phyloP scores from a whole-genome alignment of 30 jellyfish, hydroid and myxozoan species.

The Hydractinia echinata region DNA sequence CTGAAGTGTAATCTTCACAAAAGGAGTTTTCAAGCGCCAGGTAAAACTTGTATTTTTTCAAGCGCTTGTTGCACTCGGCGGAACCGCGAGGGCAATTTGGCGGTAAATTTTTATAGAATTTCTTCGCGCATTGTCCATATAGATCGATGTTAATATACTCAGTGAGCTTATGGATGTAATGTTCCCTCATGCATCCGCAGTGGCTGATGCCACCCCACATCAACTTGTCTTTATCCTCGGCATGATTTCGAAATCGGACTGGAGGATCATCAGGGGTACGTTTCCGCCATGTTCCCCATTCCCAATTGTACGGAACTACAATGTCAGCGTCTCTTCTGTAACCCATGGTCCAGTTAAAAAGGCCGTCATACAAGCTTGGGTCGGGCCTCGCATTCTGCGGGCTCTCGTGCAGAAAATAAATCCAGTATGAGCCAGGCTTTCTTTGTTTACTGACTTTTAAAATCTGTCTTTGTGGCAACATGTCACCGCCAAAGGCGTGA shows the following conservation, averaged over 20 bases:
- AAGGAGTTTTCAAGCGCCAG: conserved; percentile 77
- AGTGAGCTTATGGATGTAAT: conserved; percentile 49
- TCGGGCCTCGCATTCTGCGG: conserved; percentile 67
- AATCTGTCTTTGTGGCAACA: conserved; percentile 48
- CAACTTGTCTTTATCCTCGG: conserved; percentile 63
- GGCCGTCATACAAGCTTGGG: conserved; percentile 61
- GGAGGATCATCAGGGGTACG: conserved; percentile 28
- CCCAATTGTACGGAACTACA: conserved; percentile 83
- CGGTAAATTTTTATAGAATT: conserved; percentile 46
- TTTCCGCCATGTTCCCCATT: conserved; percentile 83
- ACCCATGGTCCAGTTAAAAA: conserved; percentile 86
- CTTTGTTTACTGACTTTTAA: conserved; percentile 19
- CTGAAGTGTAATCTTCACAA: conserved; percentile 73
- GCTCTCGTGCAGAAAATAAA: conserved; percentile 65
- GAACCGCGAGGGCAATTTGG: conserved; percentile 44
- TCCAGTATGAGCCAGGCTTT: conserved; percentile 59
- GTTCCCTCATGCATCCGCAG: conserved; percentile 84
- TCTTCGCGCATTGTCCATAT: conserved; percentile 68
- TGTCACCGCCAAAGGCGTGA: conserved; percentile 68
- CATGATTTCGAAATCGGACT: conserved; percentile 30
- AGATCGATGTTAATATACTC: conserved; percentile 58
- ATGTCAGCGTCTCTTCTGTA: conserved; percentile 73
- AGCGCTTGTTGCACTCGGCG: conserved; percentile 32
- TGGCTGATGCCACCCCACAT: conserved; percentile 64
- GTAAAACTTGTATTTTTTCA: conserved; percentile 65